Evolutionary conservation across 2,113 vertebrate genomes (phyloP), one percentile per base, ranked within the genome.

Genomic region (Cephalopholis sonnerati): DNA sequence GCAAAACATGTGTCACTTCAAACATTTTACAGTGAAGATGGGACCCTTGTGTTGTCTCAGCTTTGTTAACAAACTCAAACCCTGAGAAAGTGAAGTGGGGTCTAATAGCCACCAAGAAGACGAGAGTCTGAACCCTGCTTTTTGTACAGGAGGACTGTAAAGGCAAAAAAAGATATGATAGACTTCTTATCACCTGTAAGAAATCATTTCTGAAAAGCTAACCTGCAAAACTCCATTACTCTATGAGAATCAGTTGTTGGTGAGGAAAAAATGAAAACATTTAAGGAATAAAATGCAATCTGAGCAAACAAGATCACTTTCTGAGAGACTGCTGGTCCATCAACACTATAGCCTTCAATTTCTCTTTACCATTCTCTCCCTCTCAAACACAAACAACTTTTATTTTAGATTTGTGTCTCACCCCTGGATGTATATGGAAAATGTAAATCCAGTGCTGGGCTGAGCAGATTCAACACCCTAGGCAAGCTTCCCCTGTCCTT

Each of bases 311-410:
- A 46, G 12, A 24, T 4, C n/a, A 24, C 39, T 64, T 27, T 41
- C 63, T 81, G 74, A 85, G 41, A 54, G 41, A 50, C 32, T 27
- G 46, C 48, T 32, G 22, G 63, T 81, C 48, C 25, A 48, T 61
- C 63, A 58, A 13, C 12, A 39, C 18, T 64, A 2, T 20, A 29
- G 3, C n/a, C 48, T 12, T 54, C 12, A 5, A 24, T 41, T 7
- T 63, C n/a, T 68, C 4, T 20, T 44, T 36, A 24, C 27, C 25
- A 39, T 22, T 41, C 10, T 59, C 51, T 67, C 50, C 12, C 39
- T 46, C 10, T 48, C 27, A 18, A 51, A 53, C 74, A 71, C 16
- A 59, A 46, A 41, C 75, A 55, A 12, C n/a, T 18, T 39, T 25
- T 64, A 25, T 64, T 74, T 32, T 53, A 63, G 48, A 63, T 27